Base-by-base conservation (phyloP, 1,140 invertebrate species). In the Phymastichus coffea region DNA sequence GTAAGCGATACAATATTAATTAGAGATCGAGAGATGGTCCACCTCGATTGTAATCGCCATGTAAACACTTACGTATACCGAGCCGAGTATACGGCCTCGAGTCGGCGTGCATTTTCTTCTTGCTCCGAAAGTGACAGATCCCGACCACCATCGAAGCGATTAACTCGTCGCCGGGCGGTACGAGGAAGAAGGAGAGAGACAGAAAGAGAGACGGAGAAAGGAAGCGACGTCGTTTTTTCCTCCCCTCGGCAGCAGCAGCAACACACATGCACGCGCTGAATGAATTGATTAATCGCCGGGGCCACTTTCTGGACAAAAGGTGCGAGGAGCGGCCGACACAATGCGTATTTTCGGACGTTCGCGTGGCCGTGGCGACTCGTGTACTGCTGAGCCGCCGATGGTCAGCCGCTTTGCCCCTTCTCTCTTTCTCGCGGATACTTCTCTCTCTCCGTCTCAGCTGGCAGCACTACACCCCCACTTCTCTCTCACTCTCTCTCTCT, bases 281-380 rank as follows among this genome's bases (percentile, higher is more conserved):
- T 6, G 28, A 6, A 12, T 12, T 30, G 28, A 30, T 30, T 30
- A 30, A 30, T 30, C 28, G 28, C 6, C 28, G 28, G 28, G 6
- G 28, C 28, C 6, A 12, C 28, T n/a, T n/a, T n/a, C n/a, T n/a
- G n/a, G n/a, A n/a, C n/a, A n/a, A n/a, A n/a, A n/a, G 28, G 28
- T 30, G 28, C 28, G 28, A 6, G 28, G 6, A 12, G 28, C 6
- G 6, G 28, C 28, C 6, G 25, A 46, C n/a, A 56, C 43, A 47
- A 47, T 47, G 15, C 7, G 49, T 15, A 35, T 46, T 44, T 53
- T 37, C 30, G 22, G 63, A 71, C n/a, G 68, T 69, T 76, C 47
- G 66, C 70, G 63, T 70, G 70, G 33, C 71, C 66, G 68, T 63
- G 66, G 73, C 73, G 72, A 71, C 70, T 74, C 73, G 66, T 69